A percentile compares a stretch with the other conserved stretches of the same genome.
phyloP scores from a whole-genome alignment of 2,888 invertebrate species.

The Ethmia dodecea region DNA sequence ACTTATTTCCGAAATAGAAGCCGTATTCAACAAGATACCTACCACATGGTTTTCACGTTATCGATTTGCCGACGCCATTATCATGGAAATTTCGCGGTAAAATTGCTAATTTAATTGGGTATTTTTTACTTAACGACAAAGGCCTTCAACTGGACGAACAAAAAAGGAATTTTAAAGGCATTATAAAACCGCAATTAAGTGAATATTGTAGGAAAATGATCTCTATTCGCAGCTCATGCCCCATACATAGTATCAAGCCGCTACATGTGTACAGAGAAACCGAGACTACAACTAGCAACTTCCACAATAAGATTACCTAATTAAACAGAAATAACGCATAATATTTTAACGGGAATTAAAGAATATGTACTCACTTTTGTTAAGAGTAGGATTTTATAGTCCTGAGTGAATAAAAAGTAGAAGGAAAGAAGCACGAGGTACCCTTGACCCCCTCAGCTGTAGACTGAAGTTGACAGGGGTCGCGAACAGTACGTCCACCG shows the following conservation, averaged over 20 bases:
- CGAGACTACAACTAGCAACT: too few relatives aligned
- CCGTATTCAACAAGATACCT: neutral
- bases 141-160: too few relatives aligned
- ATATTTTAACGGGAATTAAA: too few relatives aligned
- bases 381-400: slow-evolving; percentile 62
- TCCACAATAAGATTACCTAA: neutral
- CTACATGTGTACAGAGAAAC: too few relatives aligned
- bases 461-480: slow-evolving; percentile 59
- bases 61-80: slow-evolving; percentile 56
- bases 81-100: slow-evolving; percentile 31
- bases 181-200: too few relatives aligned
- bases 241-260: too few relatives aligned
- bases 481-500: slow-evolving; percentile 36
- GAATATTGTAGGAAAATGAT: too few relatives aligned
- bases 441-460: slow-evolving; percentile 50
- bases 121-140: too few relatives aligned
- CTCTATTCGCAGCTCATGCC: too few relatives aligned
- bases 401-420: slow-evolving; percentile 38
- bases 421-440: slow-evolving; percentile 29
- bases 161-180: too few relatives aligned
- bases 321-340: too few relatives aligned
- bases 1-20: neutral
- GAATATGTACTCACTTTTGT: slow-evolving; percentile 63
- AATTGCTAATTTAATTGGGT: slow-evolving; percentile 19
- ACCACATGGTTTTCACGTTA: slow-evolving; percentile 25